Conservation (phyloP, 2,797 vertebrate genomes). For the Coilia nasus region DNA sequence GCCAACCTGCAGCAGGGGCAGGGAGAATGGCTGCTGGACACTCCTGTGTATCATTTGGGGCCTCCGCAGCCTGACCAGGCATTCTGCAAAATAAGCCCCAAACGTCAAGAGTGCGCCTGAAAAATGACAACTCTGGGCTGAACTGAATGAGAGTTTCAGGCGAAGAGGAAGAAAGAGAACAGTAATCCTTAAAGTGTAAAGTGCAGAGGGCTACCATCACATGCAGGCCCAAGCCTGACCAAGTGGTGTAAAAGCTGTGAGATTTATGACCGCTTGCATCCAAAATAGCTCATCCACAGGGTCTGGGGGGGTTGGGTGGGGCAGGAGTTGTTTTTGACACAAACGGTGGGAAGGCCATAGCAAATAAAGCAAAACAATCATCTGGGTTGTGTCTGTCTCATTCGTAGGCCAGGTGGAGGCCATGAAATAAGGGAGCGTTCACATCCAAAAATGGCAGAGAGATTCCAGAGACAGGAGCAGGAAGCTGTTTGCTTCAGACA, state of each 20-base stretch:
- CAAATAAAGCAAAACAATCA: too few relatives aligned
- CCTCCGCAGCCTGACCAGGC: conserved; percentile 46
- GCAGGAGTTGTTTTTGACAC: too few relatives aligned
- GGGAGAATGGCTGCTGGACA: conserved; percentile 46
- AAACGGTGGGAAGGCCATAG: too few relatives aligned
- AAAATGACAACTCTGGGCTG: neutral
- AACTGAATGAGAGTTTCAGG: neutral
- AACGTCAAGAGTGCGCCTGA: conserved; percentile 21
- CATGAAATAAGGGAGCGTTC: too few relatives aligned
- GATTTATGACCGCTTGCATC: neutral
- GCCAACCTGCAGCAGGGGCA: conserved; percentile 63
- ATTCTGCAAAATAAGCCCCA: conserved; percentile 17
- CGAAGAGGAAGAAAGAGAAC: neutral
- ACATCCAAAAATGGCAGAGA: too few relatives aligned
- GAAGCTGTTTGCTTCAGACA: too few relatives aligned
- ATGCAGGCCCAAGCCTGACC: neutral
- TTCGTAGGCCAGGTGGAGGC: too few relatives aligned
- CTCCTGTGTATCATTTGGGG: conserved; percentile 60
- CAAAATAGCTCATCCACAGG: neutral
- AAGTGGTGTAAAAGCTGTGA: neutral
- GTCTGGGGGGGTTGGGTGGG: too few relatives aligned
- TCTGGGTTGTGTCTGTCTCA: too few relatives aligned
- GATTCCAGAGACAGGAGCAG: too few relatives aligned
- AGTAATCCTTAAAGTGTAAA: conserved; percentile 5
- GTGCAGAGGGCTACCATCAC: neutral